Conservation (phyloP, 2,888 invertebrate genomes). For the Megamerina dolium region DNA sequence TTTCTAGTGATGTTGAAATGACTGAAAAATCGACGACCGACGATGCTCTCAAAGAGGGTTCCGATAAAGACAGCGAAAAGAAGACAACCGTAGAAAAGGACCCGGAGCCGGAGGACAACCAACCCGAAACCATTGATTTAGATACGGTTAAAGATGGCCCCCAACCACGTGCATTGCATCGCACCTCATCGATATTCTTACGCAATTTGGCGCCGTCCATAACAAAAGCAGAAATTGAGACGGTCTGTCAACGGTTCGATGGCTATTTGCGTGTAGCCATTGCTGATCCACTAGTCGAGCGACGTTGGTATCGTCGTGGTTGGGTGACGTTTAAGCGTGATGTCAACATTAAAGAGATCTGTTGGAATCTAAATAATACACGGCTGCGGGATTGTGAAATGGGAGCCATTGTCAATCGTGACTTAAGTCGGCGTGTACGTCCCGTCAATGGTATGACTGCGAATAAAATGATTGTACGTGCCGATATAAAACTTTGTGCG, state of each 20-base stretch:
- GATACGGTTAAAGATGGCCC: conserved; percentile 50
- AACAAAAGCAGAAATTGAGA: conserved; percentile 94
- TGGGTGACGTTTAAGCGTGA: conserved; percentile 97
- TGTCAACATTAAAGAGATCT: conserved; percentile 98
- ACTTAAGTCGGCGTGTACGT: conserved; percentile 88
- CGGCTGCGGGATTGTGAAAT: conserved; percentile 52
- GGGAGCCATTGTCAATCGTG: conserved; percentile 90
- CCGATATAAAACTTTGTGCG: conserved; percentile 89
- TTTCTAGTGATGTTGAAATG: conserved; percentile 9
- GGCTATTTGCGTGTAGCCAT: conserved; percentile 94
- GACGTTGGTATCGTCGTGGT: conserved; percentile 92
- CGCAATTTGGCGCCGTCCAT: conserved; percentile 93
- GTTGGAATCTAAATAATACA: conserved; percentile 96
- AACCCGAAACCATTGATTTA: conserved; percentile 48
- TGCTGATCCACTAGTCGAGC: conserved; percentile 94
- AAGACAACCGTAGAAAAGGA: conserved; percentile 10
- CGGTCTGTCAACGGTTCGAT: conserved; percentile 84
- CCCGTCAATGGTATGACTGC: conserved; percentile 85
- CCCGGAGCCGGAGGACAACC: conserved; percentile 3
- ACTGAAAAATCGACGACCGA: conserved; percentile 42
- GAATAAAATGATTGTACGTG: conserved; percentile 80
- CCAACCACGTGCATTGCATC: conserved; percentile 73
- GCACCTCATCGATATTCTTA: conserved; percentile 94
- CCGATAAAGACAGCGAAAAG: conserved; percentile 17
- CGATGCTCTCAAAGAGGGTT: conserved; percentile 28